Evolutionary conservation across 2,113 vertebrate species (phyloP).

Genomic region (Cyrtonyx montezumae): DNA sequence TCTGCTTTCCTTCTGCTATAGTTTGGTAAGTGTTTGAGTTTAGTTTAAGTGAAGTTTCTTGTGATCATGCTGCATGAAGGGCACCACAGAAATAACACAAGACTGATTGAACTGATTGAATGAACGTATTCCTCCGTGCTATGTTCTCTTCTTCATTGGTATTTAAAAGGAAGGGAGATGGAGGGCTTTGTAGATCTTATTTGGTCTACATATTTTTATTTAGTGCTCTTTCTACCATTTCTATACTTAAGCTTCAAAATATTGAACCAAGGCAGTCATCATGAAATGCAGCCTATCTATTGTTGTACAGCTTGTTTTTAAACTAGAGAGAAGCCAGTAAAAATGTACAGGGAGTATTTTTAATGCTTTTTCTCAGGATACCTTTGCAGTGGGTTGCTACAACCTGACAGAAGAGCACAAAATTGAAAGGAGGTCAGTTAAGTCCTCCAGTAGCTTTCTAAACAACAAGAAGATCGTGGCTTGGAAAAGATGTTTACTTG

Average conservation of each 20-base stretch:
- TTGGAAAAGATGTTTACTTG: background rate
- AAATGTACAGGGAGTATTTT: background rate
- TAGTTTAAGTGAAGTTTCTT: conserved; percentile 61
- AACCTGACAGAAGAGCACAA: background rate
- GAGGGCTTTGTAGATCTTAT: background rate
- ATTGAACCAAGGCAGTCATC: background rate
- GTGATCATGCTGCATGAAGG: conserved; percentile 60
- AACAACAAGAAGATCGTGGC: background rate
- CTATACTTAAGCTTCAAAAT: background rate
- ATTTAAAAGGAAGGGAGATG: conserved; percentile 13
- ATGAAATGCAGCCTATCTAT: background rate
- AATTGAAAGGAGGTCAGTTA: background rate
- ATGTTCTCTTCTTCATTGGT: background rate
- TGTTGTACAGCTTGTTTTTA: background rate
- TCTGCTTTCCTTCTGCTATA: conserved; percentile 65
- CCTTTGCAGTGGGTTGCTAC: background rate
- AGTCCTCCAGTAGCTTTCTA: background rate
- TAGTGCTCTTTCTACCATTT: background rate
- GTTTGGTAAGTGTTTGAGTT: conserved; percentile 31
- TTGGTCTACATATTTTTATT: conserved; percentile 16
- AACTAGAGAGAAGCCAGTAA: background rate
- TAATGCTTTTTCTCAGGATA: background rate
- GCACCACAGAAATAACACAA: background rate
- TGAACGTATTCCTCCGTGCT: background rate
- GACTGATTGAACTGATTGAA: conserved; percentile 53